Percentiles rank a stretch among this genome's conserved stretches.
These are phyloP conservation scores for Glaucidium brasilianum DNA, from an alignment of 2,113 vertebrate species.

Conservation along the genomic window DNA sequence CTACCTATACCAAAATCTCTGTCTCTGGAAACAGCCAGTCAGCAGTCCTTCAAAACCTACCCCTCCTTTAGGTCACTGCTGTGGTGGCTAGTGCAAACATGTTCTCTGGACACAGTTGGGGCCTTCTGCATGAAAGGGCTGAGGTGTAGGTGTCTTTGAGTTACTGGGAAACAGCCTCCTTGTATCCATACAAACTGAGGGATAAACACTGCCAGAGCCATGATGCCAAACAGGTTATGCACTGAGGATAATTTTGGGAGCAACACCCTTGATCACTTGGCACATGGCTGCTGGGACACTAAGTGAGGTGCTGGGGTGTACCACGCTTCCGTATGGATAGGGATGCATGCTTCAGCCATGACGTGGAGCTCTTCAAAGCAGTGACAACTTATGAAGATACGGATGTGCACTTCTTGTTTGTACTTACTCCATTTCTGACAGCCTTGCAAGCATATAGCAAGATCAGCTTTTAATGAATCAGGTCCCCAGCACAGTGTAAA, in stretches of 20 bases:
- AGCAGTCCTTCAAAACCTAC: neutral
- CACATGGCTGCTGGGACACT: neutral
- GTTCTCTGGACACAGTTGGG: neutral
- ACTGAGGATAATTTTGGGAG: neutral
- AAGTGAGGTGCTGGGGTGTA: fast-evolving
- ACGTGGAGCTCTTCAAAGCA: neutral
- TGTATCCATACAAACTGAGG: fast-evolving
- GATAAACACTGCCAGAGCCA: neutral
- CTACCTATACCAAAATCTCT: neutral
- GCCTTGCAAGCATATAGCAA: neutral
- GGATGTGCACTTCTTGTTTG: neutral
- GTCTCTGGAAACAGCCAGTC: neutral
- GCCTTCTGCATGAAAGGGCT: neutral
- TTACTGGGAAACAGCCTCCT: neutral
- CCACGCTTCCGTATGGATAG: too few species aligned
- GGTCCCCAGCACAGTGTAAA: neutral
- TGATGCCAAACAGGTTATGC: neutral
- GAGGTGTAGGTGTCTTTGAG: neutral
- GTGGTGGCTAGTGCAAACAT: neutral
- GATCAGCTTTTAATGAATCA: neutral
- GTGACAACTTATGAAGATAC: neutral
- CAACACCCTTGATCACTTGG: neutral
- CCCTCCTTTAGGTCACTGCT: neutral
- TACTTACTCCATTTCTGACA: neutral
- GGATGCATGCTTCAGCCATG: neutral